Evolutionary conservation across 1,140 invertebrate genomes (phyloP).

Genomic region (Drosophila equinoxialis): DNA sequence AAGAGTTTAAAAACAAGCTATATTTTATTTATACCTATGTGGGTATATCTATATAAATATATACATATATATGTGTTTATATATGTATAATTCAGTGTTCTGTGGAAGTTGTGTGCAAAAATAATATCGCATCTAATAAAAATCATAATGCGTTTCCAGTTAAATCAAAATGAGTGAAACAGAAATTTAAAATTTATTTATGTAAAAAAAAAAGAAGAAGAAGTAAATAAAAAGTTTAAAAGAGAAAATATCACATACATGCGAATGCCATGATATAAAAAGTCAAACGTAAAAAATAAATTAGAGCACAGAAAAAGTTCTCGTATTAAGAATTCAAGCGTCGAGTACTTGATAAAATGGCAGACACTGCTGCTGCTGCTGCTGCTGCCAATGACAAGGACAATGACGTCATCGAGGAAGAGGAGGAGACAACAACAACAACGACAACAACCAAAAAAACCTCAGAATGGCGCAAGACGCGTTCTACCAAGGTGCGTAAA

Average conservation of each 20-base stretch:
- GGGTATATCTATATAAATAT: constrained; percentile 32
- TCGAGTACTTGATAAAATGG: constrained; percentile 64
- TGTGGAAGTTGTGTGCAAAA: constrained; percentile 14
- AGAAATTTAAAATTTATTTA: constrained; percentile 23
- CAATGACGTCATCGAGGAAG: constrained; percentile 65
- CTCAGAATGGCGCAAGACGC: constrained; percentile 79
- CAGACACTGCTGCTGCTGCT: constrained; percentile 50
- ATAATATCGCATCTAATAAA: constrained; percentile 45
- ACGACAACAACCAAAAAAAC: constrained; percentile 71
- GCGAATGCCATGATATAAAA: constrained; percentile 20
- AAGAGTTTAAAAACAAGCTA: constrained; percentile 31
- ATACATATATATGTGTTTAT: constrained; percentile 30
- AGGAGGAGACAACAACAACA: constrained; percentile 62
- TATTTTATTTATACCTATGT: constrained; percentile 44
- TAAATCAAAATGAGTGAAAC: constrained; percentile 43
- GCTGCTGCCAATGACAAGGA: constrained; percentile 55
- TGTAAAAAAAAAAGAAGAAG: constrained; percentile 15
- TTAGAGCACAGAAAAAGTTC: constrained; percentile 50
- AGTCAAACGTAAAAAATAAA: constrained; percentile 38
- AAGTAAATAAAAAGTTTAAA: constrained; percentile 19
- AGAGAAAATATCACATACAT: constrained; percentile 23
- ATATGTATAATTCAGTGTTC: constrained; percentile 21
- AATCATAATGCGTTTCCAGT: constrained; percentile 57
- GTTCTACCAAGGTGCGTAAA: constrained; percentile 72
- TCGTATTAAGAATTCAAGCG: constrained; percentile 54